Base-by-base conservation (phyloP, 1,140 invertebrate genomes). In the Micrasema minimum region DNA sequence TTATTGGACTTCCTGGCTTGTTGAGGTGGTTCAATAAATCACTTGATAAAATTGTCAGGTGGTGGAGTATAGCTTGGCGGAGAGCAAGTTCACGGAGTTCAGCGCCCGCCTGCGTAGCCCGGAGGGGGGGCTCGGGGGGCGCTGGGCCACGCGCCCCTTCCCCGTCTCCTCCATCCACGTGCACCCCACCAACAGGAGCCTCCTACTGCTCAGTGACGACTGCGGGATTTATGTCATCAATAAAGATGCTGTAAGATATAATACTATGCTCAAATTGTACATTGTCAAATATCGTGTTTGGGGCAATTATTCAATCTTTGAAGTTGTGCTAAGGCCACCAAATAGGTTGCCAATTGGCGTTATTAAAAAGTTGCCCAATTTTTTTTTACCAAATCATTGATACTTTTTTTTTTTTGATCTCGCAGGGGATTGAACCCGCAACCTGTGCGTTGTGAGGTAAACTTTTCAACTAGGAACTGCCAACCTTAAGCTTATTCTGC, bases 51-150 rank as follows among this genome's bases (percentile, higher is more conserved):
- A 4, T 57, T 85, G 83, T 7, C 77, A 92, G 87, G 85, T 93
- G 48, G 78, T 92, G 16, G 92, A 93, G 77, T 93, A 90, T 72
- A 87, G 87, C 77, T 77, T 93, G 38, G 66, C 76, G 1, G 79
- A 83, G 35, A 86, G 83, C 46, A 79, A 82, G 18, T 89, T 88
- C 51, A 88, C 87, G 0, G 77, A 86, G 41, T 89, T 71, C 38
- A 75, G 74, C 41, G 55, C 66, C 31, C 53, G 26, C 2, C 38
- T 75, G 1, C 51, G 35, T 12, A 51, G 35, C 7, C 38, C 48
- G 18, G 48, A 57, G 18, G 22, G 35, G 5, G 53, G 45, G 0
- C 51, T 72, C 6, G 70, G 70, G 12, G 41, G 35, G 0, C 55
- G 50, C 20, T 75, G 72, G 70, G 20, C 43, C 9, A 18, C 20